phyloP scores from a whole-genome alignment of 1,140 invertebrate species.

The Ceratosolen fusciceps region DNA sequence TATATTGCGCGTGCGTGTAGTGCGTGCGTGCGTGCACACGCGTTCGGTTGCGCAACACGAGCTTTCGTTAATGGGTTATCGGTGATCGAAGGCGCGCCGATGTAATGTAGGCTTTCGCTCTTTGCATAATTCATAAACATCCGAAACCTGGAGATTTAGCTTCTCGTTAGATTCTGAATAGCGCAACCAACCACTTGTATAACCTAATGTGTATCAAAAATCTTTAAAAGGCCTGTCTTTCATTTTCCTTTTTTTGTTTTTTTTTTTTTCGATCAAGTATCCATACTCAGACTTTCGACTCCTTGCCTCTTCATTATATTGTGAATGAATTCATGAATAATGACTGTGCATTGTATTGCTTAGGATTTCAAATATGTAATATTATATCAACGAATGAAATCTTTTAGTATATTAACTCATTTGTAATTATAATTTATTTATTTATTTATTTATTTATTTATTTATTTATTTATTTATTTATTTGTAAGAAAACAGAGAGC shows the following conservation, averaged over 20 bases:
- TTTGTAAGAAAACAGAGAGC: too few relatives aligned
- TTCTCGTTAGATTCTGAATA: constrained; percentile 11
- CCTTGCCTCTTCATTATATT: not conserved
- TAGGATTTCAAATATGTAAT: too few relatives aligned
- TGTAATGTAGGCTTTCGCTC: constrained; percentile 31
- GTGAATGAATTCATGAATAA: too few relatives aligned
- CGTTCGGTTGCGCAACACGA: constrained; percentile 11
- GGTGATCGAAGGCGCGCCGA: constrained; percentile 12
- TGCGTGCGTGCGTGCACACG: not conserved
- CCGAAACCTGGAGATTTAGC: constrained; percentile 10
- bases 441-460: too few relatives aligned
- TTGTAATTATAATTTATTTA: too few relatives aligned
- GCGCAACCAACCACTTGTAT: constrained; percentile 1
- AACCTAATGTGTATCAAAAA: not conserved
- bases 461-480: too few relatives aligned
- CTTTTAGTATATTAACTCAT: too few relatives aligned
- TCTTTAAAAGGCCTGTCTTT: not conserved
- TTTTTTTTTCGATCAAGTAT: not conserved
- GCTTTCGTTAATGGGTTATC: constrained; percentile 42
- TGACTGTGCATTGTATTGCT: too few relatives aligned
- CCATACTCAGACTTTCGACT: not conserved
- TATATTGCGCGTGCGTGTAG: not conserved
- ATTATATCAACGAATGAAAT: too few relatives aligned
- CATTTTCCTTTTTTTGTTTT: too few relatives aligned
- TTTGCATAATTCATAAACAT: constrained; percentile 49